Conservation (phyloP, 1,140 invertebrate species). For the Carcinoscorpius rotundicauda region DNA sequence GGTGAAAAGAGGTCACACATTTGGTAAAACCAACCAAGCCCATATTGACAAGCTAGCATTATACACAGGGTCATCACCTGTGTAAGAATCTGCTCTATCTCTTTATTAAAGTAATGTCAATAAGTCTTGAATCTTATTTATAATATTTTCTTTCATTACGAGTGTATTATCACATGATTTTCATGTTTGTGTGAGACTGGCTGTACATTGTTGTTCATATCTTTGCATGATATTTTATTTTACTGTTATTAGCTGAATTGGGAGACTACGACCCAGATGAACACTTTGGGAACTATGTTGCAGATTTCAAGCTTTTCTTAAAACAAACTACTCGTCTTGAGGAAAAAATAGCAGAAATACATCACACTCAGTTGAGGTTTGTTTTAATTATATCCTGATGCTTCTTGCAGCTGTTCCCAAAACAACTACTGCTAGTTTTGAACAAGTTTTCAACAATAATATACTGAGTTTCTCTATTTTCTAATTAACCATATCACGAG, state of each 20-base stretch:
- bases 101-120: too few relatives aligned
- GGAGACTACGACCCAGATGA: conserved; percentile 86
- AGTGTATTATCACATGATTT: too few relatives aligned
- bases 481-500: too few relatives aligned
- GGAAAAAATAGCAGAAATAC: conserved; percentile 75
- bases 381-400: conserved; percentile 22
- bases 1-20: too few relatives aligned
- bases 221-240: neutral
- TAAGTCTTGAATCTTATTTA: too few relatives aligned
- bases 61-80: too few relatives aligned
- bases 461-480: neutral
- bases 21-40: too few relatives aligned
- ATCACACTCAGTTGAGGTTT: conserved; percentile 49
- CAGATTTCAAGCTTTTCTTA: conserved; percentile 76
- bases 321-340: conserved; percentile 85
- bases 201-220: neutral
- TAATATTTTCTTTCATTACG: too few relatives aligned
- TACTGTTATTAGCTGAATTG: conserved; percentile 61
- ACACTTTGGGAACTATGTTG: conserved; percentile 78
- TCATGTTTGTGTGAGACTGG: too few relatives aligned
- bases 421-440: neutral
- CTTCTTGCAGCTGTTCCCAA: neutral
- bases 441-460: too few relatives aligned
- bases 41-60: too few relatives aligned
- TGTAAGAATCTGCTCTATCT: too few relatives aligned